A percentile compares a stretch with the other conserved stretches of the same genome.
Evolutionary conservation across 2,888 invertebrate genomes (phyloP).

Genomic region (Steromphala cineraria): DNA sequence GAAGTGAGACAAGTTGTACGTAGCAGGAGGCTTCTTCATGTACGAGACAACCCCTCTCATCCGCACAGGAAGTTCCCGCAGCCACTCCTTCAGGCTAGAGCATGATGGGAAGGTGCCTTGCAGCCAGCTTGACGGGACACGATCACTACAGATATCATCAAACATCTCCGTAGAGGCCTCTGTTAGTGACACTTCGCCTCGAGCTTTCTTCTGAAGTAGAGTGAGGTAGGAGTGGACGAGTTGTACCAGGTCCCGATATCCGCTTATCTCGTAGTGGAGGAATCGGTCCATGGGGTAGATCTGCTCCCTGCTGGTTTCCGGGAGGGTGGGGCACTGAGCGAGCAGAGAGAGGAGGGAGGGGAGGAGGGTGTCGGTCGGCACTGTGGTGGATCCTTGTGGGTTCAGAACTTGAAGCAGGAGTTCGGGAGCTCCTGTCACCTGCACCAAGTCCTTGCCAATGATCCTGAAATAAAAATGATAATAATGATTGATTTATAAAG

Average conservation of each 20-base stretch:
- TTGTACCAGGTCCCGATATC: slow-evolving; percentile 50
- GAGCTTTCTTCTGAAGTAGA: slow-evolving; percentile 47
- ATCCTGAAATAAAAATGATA: slow-evolving; percentile 40
- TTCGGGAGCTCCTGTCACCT: slow-evolving; percentile 66
- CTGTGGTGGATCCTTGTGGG: slow-evolving; percentile 35
- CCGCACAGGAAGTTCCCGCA: slow-evolving; percentile 46
- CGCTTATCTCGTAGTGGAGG: slow-evolving; percentile 62
- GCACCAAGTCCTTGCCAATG: slow-evolving; percentile 60
- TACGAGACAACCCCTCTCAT: slow-evolving; percentile 50
- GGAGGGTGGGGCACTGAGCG: slow-evolving; percentile 55
- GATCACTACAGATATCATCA: slow-evolving; percentile 55
- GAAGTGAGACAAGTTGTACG: slow-evolving; percentile 62
- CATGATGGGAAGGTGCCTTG: slow-evolving; percentile 56
- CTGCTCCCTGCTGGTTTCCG: slow-evolving; percentile 58
- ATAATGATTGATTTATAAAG: too few relatives aligned
- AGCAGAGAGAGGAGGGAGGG: slow-evolving; percentile 47
- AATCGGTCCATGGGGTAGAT: slow-evolving; percentile 67
- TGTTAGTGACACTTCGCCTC: slow-evolving; percentile 54
- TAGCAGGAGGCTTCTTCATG: slow-evolving; percentile 42
- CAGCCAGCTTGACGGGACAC: slow-evolving; percentile 63
- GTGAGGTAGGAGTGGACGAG: slow-evolving; percentile 53
- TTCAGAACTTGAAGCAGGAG: slow-evolving; percentile 53
- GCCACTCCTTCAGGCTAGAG: slow-evolving; percentile 55
- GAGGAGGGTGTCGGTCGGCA: slow-evolving; percentile 45
- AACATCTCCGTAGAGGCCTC: slow-evolving; percentile 49